These are phyloP conservation scores for Cotesia glomerata DNA, from an alignment of 1,140 invertebrate species.

Conservation along the genomic window DNA sequence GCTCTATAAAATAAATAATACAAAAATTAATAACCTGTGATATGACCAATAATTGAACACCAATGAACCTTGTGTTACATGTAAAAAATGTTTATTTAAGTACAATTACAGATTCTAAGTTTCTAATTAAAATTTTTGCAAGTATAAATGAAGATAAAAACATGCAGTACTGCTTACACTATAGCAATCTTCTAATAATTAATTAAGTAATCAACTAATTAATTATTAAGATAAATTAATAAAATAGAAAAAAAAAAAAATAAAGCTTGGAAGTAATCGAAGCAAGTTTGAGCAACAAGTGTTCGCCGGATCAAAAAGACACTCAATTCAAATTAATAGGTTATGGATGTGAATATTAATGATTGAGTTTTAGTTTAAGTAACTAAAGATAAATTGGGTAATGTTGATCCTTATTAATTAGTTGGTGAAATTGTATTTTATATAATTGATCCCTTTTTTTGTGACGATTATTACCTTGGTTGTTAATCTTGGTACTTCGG, in stretches of 20 bases:
- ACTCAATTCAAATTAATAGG: too few species aligned
- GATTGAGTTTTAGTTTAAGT: background rate
- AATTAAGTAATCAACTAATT: background rate
- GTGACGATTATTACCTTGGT: constrained; percentile 56
- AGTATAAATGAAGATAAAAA: background rate
- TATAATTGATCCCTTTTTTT: constrained; percentile 21
- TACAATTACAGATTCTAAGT: too few species aligned
- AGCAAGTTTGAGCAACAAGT: too few species aligned
- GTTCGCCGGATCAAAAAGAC: too few species aligned
- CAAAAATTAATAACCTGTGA: background rate
- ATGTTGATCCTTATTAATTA: constrained; percentile 6
- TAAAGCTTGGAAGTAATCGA: too few species aligned
- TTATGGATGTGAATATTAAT: background rate
- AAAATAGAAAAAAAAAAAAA: background rate
- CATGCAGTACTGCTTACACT: too few species aligned
- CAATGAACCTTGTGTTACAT: background rate
- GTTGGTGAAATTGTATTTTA: background rate
- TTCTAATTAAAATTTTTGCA: too few species aligned
- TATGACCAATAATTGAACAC: background rate
- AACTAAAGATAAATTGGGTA: background rate
- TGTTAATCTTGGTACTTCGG: constrained; percentile 57
- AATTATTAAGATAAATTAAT: background rate
- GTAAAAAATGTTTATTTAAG: too few species aligned
- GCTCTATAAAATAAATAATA: constrained; percentile 66
- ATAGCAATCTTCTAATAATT: too few species aligned